A percentile compares a stretch with the other conserved stretches of the same genome.
phyloP scores from a whole-genome alignment of 2,113 vertebrate genomes.

The Dasypus novemcinctus region DNA sequence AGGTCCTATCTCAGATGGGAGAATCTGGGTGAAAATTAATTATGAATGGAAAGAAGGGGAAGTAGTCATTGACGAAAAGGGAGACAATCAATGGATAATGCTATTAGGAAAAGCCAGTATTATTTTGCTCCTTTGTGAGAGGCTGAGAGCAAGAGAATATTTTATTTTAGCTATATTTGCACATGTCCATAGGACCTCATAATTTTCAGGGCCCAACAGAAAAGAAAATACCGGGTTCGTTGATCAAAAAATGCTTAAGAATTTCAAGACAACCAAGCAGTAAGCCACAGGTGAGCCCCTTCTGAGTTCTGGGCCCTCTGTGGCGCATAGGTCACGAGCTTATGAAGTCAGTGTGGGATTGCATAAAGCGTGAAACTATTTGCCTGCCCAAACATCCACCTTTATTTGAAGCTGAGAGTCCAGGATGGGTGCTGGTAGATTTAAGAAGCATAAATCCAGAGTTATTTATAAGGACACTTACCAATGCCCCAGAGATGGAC shows the following conservation, averaged over 20 bases:
- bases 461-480: not conserved
- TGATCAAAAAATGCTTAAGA: not conserved
- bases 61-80: not conserved
- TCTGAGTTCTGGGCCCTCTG: not conserved
- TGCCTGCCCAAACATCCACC: not conserved
- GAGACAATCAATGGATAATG: not conserved
- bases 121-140: not conserved
- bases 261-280: not conserved
- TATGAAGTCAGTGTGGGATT: not conserved
- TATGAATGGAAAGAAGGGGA: not conserved
- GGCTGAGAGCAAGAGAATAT: not conserved
- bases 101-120: not conserved
- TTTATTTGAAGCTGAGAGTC: not conserved
- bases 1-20: not conserved
- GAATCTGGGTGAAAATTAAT: not conserved
- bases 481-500: not conserved
- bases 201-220: not conserved
- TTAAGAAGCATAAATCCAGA: not conserved
- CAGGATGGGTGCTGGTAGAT: not conserved
- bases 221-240: not conserved
- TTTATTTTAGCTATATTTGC: not conserved
- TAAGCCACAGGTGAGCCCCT: not conserved
- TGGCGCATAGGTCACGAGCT: not conserved
- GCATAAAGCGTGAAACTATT: not conserved
- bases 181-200: not conserved